phyloP scores from a whole-genome alignment of 2,888 invertebrate species.

The Microplitis deprimator region DNA sequence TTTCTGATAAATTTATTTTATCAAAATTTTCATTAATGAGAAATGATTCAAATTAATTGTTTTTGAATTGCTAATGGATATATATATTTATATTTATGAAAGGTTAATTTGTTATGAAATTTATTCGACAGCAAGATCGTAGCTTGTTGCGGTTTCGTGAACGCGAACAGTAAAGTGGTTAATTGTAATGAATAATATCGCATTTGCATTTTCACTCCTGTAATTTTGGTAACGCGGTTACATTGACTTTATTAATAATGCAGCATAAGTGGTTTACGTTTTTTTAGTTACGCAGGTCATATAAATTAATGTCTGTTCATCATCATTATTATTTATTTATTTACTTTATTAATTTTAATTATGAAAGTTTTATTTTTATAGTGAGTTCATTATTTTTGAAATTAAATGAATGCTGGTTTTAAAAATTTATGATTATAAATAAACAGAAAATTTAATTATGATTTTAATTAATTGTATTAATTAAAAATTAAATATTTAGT shows the following conservation, averaged over 20 bases:
- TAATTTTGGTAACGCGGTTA: constrained; percentile 61
- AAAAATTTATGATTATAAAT: too few species aligned
- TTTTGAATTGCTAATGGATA: neutral
- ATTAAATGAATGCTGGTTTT: too few species aligned
- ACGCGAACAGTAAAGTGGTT: constrained; percentile 11
- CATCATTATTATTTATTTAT: neutral
- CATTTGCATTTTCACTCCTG: constrained; percentile 66
- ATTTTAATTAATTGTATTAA: too few species aligned
- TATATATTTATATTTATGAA: neutral
- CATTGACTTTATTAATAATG: constrained; percentile 65
- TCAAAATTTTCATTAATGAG: too few species aligned
- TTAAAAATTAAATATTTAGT: too few species aligned
- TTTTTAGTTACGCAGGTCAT: constrained; percentile 36
- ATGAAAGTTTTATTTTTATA: too few species aligned
- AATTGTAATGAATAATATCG: constrained; percentile 57
- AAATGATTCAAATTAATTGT: neutral
- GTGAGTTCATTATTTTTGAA: too few species aligned
- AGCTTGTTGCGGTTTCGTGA: constrained; percentile 28
- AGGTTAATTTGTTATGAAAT: constrained; percentile 3
- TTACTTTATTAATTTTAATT: too few species aligned
- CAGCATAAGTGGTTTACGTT: constrained; percentile 47
- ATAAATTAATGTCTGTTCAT: neutral
- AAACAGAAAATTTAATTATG: too few species aligned
- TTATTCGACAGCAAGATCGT: constrained; percentile 14
- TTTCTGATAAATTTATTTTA: too few species aligned